A percentile compares a stretch with the other conserved stretches of the same genome.
phyloP scores from a whole-genome alignment of 1,140 invertebrate species.

The Tetramorium simillimum region DNA sequence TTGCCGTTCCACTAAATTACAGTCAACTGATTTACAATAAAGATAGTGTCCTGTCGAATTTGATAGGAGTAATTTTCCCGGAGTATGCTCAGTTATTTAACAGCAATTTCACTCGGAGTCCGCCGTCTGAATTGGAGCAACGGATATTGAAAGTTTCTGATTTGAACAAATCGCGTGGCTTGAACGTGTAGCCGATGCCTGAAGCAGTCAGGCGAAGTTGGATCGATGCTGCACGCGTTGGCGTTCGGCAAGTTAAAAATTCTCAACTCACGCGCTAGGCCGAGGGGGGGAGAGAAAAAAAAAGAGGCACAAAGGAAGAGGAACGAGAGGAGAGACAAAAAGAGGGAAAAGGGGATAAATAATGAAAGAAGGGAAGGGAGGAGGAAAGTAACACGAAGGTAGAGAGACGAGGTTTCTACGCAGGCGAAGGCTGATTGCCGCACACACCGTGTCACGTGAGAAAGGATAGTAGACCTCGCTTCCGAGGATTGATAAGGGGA shows the following conservation, averaged over 20 bases:
- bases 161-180: constrained; percentile 66
- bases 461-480: constrained; percentile 57
- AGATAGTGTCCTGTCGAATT: background rate
- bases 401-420: background rate
- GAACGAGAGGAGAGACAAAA: background rate
- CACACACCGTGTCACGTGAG: constrained; percentile 61
- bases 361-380: background rate
- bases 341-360: background rate
- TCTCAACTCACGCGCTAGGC: constrained; percentile 48
- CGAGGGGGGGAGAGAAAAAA: background rate
- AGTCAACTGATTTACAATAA: constrained; percentile 9
- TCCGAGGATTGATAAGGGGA: constrained; percentile 63
- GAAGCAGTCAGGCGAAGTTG: constrained; percentile 59
- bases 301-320: background rate
- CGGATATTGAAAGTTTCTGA: constrained; percentile 63
- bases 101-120: constrained; percentile 34
- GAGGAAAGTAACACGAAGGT: background rate
- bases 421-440: constrained; percentile 59
- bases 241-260: constrained; percentile 55
- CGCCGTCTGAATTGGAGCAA: constrained; percentile 39
- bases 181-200: constrained; percentile 58
- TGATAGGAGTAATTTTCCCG: background rate
- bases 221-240: constrained; percentile 58
- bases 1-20: constrained; percentile 2
- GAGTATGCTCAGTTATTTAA: constrained; percentile 45